Evolutionary conservation across 2,797 vertebrate genomes (phyloP), one percentile per base, ranked within the genome.

Genomic region (Pipistrellus kuhlii): DNA sequence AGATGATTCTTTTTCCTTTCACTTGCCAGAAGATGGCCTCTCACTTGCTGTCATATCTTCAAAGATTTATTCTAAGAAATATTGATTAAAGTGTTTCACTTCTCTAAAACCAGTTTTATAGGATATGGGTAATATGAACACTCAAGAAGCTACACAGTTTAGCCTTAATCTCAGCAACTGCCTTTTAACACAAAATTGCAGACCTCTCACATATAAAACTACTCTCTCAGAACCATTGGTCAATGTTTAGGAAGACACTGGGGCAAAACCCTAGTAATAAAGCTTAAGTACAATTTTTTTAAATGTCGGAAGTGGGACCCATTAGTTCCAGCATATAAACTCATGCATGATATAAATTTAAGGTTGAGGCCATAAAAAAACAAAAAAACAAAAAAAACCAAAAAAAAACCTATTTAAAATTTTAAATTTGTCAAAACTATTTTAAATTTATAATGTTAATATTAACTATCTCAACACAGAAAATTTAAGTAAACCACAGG

Each of bases 401-500:
- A n/a, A 35, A 35, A 35, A 35, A 35, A 35, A 35, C 35, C 35
- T 35, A 35, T 35, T 35, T 35, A 3, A 35, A 35, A 38, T 38
- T 38, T 38, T 38, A 38, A 38, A 38, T 38, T 38, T 90, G 55
- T 90, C 82, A 90, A 92, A 95, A 80, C 15, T 66, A 27, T 80
- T 86, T 86, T 88, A 46, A 84, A 87, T 92, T 53, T 81, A 85
- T 38, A 85, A 91, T 89, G 30, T 87, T 68, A 35, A 76, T 9
- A 35, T 72, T 27, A 86, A 93, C 32, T 72, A 59, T 81, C 44
- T 85, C 73, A 68, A 81, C 18, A 85, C 18, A 87, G 35, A 93
- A 88, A 93, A 88, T 92, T 85, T 73, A 96, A 96, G 85, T 51
- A 85, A 90, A 78, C 69, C 82, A 46, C 1, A 27, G 73, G 35